phyloP scores from a whole-genome alignment of 1,140 invertebrate species.

The Campoletis sonorensis region DNA sequence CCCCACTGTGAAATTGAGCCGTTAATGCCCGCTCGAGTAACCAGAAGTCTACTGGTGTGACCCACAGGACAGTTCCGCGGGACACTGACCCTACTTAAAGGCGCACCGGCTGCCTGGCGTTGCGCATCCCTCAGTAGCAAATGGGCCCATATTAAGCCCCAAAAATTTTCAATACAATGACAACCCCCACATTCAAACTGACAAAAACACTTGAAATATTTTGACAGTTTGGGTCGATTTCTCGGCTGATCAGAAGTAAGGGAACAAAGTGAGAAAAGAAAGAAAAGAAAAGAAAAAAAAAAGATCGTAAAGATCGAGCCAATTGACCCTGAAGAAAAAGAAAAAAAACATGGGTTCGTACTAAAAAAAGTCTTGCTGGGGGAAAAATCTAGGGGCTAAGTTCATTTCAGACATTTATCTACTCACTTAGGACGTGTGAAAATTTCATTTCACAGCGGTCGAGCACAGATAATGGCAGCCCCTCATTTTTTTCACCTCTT shows the following conservation, averaged over 20 bases:
- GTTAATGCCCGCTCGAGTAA: conserved; percentile 61
- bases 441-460: conserved; percentile 63
- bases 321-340: conserved; percentile 44
- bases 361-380: conserved; percentile 36
- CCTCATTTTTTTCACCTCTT: background rate
- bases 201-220: conserved; percentile 60
- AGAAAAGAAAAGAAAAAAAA: conserved; percentile 45
- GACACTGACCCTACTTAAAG: conserved; percentile 59
- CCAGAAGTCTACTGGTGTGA: conserved; percentile 33
- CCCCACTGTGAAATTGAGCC: conserved; percentile 67
- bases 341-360: conserved; percentile 31
- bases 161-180: conserved; percentile 55
- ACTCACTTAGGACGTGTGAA: conserved; percentile 53
- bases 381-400: background rate
- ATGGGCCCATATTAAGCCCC: conserved; percentile 38
- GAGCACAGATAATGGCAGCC: conserved; percentile 58
- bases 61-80: conserved; percentile 47
- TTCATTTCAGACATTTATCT: conserved; percentile 10
- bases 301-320: conserved; percentile 34
- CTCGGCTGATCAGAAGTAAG: conserved; percentile 1
- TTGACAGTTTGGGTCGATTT: conserved; percentile 60
- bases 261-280: background rate
- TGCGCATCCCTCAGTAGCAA: conserved; percentile 40
- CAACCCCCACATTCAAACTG: background rate
- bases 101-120: conserved; percentile 31